Evolutionary conservation across 2,888 invertebrate genomes (phyloP), one percentile per base, ranked within the genome.

Genomic region (Papilio protenor): DNA sequence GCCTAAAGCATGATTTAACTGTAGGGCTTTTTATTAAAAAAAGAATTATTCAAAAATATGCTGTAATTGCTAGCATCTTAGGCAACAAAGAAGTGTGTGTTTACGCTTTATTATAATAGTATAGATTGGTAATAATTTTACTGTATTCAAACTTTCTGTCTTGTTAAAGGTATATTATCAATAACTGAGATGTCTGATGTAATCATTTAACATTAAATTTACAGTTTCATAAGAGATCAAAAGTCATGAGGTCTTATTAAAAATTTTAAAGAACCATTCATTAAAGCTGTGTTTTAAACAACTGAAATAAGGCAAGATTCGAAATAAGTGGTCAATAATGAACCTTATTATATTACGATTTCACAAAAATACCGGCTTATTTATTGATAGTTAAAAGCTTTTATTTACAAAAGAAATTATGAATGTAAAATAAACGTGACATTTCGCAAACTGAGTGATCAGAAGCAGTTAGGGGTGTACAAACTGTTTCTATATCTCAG

Each of bases 201-300:
- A 59, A 59, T 23, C 5, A 21, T 59, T 66, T 33, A 40, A 66
- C 33, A 66, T 40, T 18, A 27, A 59, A 23, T 23, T 4, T 14
- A 61, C 11, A 16, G 49, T 72, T 72, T 11, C 18, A n/a, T 52
- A 33, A 72, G 55, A 33, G 69, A 74, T 70, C 57, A 59, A 72
- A 18, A 16, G 57, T 18, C 69, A 69, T 74, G 74, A 77, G 73
- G 77, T 47, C 73, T 74, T 49, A 77, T 73, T 74, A 69, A 21
- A 69, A 27, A 21, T 73, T 69, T 73, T 69, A 77, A 69, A 74
- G 69, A 73, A 73, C 59, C 73, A 73, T 49, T 69, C 49, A 77
- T 77, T 77, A 70, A 73, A 74, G 49, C 23, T n/a, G 45, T 59
- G 23, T 69, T 55, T 73, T 74, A 70, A 77, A 47, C 14, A 59